A percentile compares a stretch with the other conserved stretches of the same genome.
phyloP scores from a whole-genome alignment of 2,797 vertebrate species.

The Petrocephalus schoutedeni region DNA sequence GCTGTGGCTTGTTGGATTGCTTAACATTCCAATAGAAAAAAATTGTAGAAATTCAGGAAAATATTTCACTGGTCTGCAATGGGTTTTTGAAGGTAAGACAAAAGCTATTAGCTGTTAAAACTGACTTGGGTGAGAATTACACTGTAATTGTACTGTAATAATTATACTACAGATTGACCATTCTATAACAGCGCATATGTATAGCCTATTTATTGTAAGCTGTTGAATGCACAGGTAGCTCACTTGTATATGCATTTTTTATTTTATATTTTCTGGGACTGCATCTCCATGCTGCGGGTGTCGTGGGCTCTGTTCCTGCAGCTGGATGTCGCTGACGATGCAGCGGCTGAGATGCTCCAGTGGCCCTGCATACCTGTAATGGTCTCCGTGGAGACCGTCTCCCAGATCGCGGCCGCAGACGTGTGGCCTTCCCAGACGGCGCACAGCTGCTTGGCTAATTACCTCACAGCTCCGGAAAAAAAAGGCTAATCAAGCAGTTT shows the following conservation, averaged over 20 bases:
- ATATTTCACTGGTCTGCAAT: not conserved
- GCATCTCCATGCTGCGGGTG: conserved; percentile 28
- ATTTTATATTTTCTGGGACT: not conserved
- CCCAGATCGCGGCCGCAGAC: conserved; percentile 36
- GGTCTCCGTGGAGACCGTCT: conserved; percentile 39
- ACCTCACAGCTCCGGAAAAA: conserved; percentile 48
- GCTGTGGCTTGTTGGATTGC: not conserved
- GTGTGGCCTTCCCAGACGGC: conserved; percentile 55
- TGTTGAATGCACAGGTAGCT: not conserved
- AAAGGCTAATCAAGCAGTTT: conserved; percentile 68
- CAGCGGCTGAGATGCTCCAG: conserved; percentile 48
- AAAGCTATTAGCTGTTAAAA: not conserved
- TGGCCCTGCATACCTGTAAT: conserved; percentile 52
- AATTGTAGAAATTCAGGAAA: not conserved
- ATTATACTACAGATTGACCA: not conserved
- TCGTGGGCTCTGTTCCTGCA: not conserved
- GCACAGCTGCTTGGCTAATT: conserved; percentile 69
- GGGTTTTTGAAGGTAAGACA: not conserved
- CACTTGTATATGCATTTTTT: not conserved
- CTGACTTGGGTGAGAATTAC: not conserved
- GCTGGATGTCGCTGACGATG: conserved; percentile 44
- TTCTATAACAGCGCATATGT: not conserved
- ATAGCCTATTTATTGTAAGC: not conserved
- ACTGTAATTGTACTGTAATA: not conserved
- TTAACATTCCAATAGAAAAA: not conserved